phyloP scores from a whole-genome alignment of 2,797 vertebrate species.

The Pyrrhura leucotis region DNA sequence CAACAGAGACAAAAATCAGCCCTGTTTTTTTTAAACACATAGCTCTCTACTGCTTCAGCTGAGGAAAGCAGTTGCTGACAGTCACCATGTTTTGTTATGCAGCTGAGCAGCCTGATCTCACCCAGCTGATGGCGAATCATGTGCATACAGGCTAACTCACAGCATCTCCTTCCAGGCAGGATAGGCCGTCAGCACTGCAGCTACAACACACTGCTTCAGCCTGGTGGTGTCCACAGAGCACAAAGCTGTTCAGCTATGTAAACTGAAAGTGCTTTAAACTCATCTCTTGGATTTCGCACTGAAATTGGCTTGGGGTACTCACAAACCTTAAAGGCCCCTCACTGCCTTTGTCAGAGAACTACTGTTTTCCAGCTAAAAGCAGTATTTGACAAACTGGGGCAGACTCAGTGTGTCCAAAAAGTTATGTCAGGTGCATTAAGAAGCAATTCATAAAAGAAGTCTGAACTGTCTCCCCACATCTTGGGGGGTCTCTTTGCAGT shows the following conservation, averaged over 20 bases:
- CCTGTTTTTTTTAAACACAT: not conserved
- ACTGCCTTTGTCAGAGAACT: not conserved
- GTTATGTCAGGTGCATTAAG: not conserved
- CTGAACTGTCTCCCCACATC: not conserved
- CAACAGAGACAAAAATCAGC: not conserved
- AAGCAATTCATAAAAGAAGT: not conserved
- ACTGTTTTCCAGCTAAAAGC: not conserved
- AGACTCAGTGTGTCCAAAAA: accelerated
- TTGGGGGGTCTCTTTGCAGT: not conserved
- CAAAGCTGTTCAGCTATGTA: accelerated
- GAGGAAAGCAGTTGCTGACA: not conserved
- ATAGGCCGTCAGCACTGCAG: not conserved
- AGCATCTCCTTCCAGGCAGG: not conserved
- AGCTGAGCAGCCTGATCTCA: not conserved
- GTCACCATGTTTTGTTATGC: accelerated
- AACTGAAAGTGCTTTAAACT: not conserved
- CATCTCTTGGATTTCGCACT: not conserved
- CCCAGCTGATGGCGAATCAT: not conserved
- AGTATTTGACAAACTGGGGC: not conserved
- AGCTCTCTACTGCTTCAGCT: not conserved
- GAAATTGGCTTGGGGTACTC: not conserved
- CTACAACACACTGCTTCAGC: accelerated
- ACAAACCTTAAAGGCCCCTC: not conserved
- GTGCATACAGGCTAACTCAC: no score
- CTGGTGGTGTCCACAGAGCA: not conserved